A percentile compares a stretch with the other conserved stretches of the same genome.
Conservation (phyloP, 2,797 vertebrate genomes). For the Poeciliopsis presidionis region DNA sequence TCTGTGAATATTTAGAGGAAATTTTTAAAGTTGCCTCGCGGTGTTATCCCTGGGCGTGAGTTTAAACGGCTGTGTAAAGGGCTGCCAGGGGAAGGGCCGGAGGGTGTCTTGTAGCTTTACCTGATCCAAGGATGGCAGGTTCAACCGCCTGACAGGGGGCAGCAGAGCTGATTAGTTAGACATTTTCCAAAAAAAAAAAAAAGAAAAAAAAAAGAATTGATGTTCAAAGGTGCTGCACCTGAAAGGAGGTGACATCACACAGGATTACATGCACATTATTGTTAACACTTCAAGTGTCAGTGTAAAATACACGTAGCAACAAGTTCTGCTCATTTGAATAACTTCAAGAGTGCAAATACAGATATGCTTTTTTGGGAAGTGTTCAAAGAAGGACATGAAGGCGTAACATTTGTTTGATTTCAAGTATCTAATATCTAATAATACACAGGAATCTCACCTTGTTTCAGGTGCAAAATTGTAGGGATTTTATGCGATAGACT, state of each 20-base stretch:
- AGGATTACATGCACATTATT: slow-evolving; percentile 71
- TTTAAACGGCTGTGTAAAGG: slow-evolving; percentile 65
- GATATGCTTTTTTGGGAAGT: slow-evolving; percentile 46
- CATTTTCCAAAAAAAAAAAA: slow-evolving; percentile 28
- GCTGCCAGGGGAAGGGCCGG: slow-evolving; percentile 42
- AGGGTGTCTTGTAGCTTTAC: slow-evolving; percentile 44
- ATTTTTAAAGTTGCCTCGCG: slow-evolving; percentile 42
- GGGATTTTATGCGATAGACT: slow-evolving; percentile 37
- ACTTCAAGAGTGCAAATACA: slow-evolving; percentile 60
- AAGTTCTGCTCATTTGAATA: slow-evolving; percentile 74
- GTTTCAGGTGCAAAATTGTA: slow-evolving; percentile 27
- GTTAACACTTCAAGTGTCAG: slow-evolving; percentile 67
- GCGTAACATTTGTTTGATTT: slow-evolving; percentile 59
- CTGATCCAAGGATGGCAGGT: slow-evolving; percentile 36
- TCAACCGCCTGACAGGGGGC: slow-evolving; percentile 48
- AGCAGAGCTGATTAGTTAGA: slow-evolving; percentile 49
- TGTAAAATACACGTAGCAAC: slow-evolving; percentile 68
- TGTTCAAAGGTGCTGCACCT: slow-evolving; percentile 73
- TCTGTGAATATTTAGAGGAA: slow-evolving; percentile 53
- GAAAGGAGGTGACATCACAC: slow-evolving; percentile 67
- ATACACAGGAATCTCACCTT: slow-evolving; percentile 30
- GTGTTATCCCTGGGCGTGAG: slow-evolving; percentile 44
- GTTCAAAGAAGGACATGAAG: slow-evolving; percentile 47
- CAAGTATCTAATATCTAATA: slow-evolving; percentile 62
- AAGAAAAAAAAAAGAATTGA: slow-evolving; percentile 37